Conservation (phyloP, 2,888 invertebrate genomes). For the Strigamia crassipes region DNA sequence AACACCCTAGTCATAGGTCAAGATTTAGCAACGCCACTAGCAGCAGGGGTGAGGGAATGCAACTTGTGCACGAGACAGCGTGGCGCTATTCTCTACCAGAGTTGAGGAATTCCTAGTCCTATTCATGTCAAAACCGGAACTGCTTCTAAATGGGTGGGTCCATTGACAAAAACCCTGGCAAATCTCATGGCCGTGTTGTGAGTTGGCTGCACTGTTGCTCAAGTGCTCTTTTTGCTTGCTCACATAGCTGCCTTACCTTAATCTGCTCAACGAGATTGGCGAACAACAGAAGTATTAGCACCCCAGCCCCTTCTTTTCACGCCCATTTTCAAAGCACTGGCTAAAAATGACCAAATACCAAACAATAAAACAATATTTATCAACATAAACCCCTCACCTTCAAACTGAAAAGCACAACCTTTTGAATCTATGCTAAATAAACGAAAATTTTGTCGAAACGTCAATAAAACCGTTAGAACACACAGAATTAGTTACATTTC, state of each 20-base stretch:
- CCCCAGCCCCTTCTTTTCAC: slow-evolving; percentile 22
- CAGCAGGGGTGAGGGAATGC: slow-evolving; percentile 19
- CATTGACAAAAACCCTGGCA: slow-evolving; percentile 26
- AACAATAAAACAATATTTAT: not conserved
- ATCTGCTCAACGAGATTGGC: slow-evolving; percentile 37
- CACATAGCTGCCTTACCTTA: slow-evolving; percentile 38
- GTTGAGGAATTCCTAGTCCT: slow-evolving; percentile 17
- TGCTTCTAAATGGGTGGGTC: slow-evolving; percentile 23
- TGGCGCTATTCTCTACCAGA: slow-evolving; percentile 33
- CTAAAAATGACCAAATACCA: slow-evolving; percentile 7
- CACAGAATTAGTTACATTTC: no score
- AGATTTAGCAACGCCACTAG: slow-evolving; percentile 27
- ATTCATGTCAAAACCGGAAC: slow-evolving; percentile 40
- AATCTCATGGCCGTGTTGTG: slow-evolving; percentile 27
- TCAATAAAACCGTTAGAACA: not conserved
- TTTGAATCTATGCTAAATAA: no score
- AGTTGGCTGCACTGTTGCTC: slow-evolving; percentile 28
- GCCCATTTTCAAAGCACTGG: slow-evolving; percentile 8
- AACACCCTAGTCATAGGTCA: slow-evolving; percentile 36
- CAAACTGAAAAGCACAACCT: no score
- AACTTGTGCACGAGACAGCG: slow-evolving; percentile 38
- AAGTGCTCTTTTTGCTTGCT: slow-evolving; percentile 38
- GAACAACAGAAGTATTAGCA: not conserved
- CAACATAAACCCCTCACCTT: not conserved
- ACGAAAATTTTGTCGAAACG: not conserved